Base-by-base conservation (phyloP, 2,113 vertebrate genomes). In the Naja naja region DNA sequence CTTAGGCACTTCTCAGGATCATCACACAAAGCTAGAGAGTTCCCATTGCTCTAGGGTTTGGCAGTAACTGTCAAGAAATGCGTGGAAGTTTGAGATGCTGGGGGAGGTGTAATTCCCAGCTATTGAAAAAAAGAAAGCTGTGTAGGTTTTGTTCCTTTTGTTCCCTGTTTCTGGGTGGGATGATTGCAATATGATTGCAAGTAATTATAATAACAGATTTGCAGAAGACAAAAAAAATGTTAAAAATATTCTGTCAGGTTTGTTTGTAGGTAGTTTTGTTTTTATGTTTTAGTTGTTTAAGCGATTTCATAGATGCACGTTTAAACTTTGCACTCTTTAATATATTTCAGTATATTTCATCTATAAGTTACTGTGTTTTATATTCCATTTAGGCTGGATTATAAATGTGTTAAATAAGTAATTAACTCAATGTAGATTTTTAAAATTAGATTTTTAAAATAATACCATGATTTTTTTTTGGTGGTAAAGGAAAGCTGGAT, bases 11-110 rank as follows among this genome's bases (percentile, higher is more conserved):
- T 92, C 91, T 91, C 91, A 92, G 69, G 91, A 92, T 90, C 81
- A 87, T 58, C 55, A n/a, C 27, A 89, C 74, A 86, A 49, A 94
- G 52, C 81, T 90, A 60, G 27, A 92, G 81, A 90, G 91, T 92
- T 92, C 91, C 87, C 91, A 87, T 89, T 55, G 88, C 74, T 92
- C 91, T 87, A 94, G 91, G 81, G 91, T 87, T 94, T 94, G 93
- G 88, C 93, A 90, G 93, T 86, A 91, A 88, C 74, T 90, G 47
- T 91, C 88, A 90, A 87, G 91, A 90, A 64, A 89, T 87, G 39
- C 14, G 18, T 64, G 43, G 74, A 87, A 53, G 54, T 86, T 89
- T 54, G 69, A 89, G 93, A 89, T 92, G 55, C 81, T 86, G 85
- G 81, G 91, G 88, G 56, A 87, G 89, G 89, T 60, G 91, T 87